These are phyloP conservation scores for Tupiocoris notatus DNA, from an alignment of 2,888 invertebrate species.

Conservation along the genomic window DNA sequence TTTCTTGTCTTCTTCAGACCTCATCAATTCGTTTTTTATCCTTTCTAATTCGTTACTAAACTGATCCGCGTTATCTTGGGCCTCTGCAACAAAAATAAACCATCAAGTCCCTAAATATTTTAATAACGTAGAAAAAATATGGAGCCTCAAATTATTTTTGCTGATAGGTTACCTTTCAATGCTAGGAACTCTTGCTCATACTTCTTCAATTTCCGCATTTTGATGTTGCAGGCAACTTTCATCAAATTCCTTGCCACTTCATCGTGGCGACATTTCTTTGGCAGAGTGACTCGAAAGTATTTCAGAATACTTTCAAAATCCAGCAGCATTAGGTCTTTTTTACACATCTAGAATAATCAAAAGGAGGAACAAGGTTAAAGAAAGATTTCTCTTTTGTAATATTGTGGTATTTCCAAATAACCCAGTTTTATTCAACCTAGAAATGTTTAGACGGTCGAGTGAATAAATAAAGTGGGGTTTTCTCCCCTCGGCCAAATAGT, in stretches of 20 bases:
- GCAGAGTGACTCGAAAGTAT: conserved; percentile 95
- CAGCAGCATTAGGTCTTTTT: conserved; percentile 83
- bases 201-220: conserved; percentile 89
- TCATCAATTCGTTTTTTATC: conserved; percentile 60
- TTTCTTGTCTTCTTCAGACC: conserved; percentile 72
- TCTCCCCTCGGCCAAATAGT: too few species aligned
- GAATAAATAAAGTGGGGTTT: too few species aligned
- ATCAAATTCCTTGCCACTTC: conserved; percentile 85
- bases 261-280: conserved; percentile 92
- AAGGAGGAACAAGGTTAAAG: too few species aligned
- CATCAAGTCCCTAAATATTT: background rate
- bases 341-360: conserved; percentile 64
- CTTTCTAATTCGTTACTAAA: conserved; percentile 62
- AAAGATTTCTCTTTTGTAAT: too few species aligned
- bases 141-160: too few species aligned
- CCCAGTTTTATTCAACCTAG: too few species aligned
- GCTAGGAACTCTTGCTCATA: conserved; percentile 88
- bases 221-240: conserved; percentile 84
- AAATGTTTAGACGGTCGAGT: too few species aligned
- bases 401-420: too few species aligned
- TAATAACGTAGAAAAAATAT: too few species aligned
- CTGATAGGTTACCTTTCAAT: conserved; percentile 66
- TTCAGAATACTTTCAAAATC: conserved; percentile 98
- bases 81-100: conserved; percentile 54
- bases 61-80: conserved; percentile 61